Base-by-base conservation (phyloP, 2,113 vertebrate species). In the Eidolon helvum region DNA sequence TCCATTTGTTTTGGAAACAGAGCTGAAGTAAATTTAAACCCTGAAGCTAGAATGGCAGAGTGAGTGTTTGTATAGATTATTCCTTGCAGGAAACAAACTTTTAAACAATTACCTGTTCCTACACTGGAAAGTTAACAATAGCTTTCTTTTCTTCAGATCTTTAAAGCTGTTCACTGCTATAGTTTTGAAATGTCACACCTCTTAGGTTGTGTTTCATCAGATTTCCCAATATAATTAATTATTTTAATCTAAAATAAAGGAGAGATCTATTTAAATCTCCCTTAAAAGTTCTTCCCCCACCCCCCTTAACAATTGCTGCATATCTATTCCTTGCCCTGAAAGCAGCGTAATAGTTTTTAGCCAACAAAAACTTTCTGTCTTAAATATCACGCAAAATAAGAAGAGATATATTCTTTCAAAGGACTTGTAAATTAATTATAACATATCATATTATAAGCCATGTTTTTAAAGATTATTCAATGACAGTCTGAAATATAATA, bases 361-460 rank as follows among this genome's bases (percentile, higher is more conserved):
- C 48, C 28, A 87, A 87, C n/a, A 95, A 83, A 90, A 82, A 33
- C 15, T 48, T 48, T 71, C 28, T 85, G 16, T 79, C 57, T 78
- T 61, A 91, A 68, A 80, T 85, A 82, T 87, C 87, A 92, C 4
- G 26, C n/a, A 79, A 72, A 96, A 82, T 82, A 66, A 82, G 7
- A 72, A 85, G 78, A 61, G 3, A 5, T 35, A 87, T 69, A 63
- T 61, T 86, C 22, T 80, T 12, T 84, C 26, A 40, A 85, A 8
- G 18, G 68, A 79, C 11, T 85, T 35, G 43, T 35, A 94, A 61
- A 87, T 79, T 71, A 94, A 91, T 74, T 83, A 48, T 33, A 9
- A 8, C 3, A 77, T 77, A 93, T 92, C 80, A 80, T 66, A 57
- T 79, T 55, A 26, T 84, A 82, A 75, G 5, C 63, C 50, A 96